Evolutionary conservation across 2,888 invertebrate genomes (phyloP), one percentile per base, ranked within the genome.

Genomic region (Diaprepes abbreviatus): DNA sequence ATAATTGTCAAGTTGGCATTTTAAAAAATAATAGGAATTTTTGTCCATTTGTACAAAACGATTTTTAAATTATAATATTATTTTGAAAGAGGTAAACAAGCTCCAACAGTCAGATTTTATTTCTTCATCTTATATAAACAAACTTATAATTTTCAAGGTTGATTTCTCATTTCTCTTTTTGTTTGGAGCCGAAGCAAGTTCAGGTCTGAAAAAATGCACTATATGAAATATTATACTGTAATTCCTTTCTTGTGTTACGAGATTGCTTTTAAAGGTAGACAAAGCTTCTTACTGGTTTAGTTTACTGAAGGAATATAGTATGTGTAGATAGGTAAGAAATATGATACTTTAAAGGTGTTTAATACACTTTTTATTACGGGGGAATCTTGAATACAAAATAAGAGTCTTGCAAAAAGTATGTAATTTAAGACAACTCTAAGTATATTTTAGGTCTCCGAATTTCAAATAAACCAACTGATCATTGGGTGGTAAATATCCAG

Each of bases 171-270:
- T 45, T 38, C 17, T 55, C 40, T 57, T 64, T 64, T 55, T 57
- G 21, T 55, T 43, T 64, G 64, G 33, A 54, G 55, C 35, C 55
- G 14, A 12, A n/a, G 10, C 28, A 50, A 24, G 48, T 43, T 35
- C 21, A 12, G 31, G 43, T 45, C 45, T 55, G 33, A 40, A 52
- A 64, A 64, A 64, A 64, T 33, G 45, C 33, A 45, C 14, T 55
- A 35, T 43, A 66, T 58, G 65, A 66, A 66, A 66, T 66, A 66
- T 66, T 66, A 66, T 45, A 66, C 65, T 36, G 65, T 66, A 66
- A 58, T 58, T 48, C 65, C 58, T 50, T 66, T 66, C 65, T 66
- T 48, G 58, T 48, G 57, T 66, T 66, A 58, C 65, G 55, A 64
- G 64, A 64, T 64, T 54, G 45, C 45, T 64, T 55, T 55, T 54